Base-by-base conservation (phyloP, 2,113 vertebrate species). In the Ceuthmochares aereus region DNA sequence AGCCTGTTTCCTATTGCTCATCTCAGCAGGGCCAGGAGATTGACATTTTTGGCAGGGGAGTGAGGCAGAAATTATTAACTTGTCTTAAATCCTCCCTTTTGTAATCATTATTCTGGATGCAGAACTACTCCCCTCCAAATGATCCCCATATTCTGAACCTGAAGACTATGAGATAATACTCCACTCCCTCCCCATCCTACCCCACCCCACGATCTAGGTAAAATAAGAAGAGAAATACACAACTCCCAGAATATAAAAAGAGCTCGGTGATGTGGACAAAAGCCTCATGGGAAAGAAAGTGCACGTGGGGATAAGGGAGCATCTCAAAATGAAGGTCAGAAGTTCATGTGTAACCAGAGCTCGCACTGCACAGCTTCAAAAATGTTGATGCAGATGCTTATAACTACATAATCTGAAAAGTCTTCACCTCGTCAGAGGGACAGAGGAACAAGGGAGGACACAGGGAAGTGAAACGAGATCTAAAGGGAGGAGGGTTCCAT, bases 101-200 rank as follows among this genome's bases (percentile, higher is more conserved):
- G 85, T 34, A 93, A 93, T 78, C 52, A 60, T 89, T 86, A 90
- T 68, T n/a, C 51, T 67, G 84, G 92, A 89, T 77, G 89, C n/a
- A 25, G 96, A 97, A 83, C 54, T 26, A 87, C 51, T 96, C 81
- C 91, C 95, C 73, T 83, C 36, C 19, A 10, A 84, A 93, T 6
- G 29, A 75, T 95, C 93, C 93, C 91, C n/a, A 88, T 45, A 90
- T 72, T 62, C 93, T 67, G 85, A 97, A 95, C 94, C 97, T 97
- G 97, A 98, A 98, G 93, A 95, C 90, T 92, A 90, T 17, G 78
- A 97, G 92, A 96, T 92, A 89, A 95, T 84, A 89, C 27, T 91
- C 77, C 10, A 4, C 27, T 47, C 93, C 93, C 87, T 84, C 52
- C 88, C 82, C 68, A 59, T 16, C n/a, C 42, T 79, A 84, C 18